Base-by-base conservation (phyloP, 1,140 invertebrate genomes). In the Samia ricini region DNA sequence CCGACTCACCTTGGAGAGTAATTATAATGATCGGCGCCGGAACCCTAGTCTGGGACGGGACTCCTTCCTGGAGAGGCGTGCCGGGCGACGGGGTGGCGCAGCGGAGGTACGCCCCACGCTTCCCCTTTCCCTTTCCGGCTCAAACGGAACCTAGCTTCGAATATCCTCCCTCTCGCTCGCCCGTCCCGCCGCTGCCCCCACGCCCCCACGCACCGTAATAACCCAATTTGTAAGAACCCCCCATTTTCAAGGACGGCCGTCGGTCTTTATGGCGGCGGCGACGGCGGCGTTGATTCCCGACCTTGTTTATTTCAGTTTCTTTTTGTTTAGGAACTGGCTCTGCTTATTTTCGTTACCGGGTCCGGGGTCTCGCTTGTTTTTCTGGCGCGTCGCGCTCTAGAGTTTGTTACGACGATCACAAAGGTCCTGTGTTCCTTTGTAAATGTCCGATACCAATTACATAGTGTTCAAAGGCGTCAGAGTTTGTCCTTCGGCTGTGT, bases 21-120 rank as follows among this genome's bases (percentile, higher is more conserved):
- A 89, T 89, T 89, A 89, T 89, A 89, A 89, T 89, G 87, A 88
- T 89, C 87, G 87, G 87, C 87, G 85, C 87, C 87, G 85, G 83
- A 89, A 83, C 83, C 85, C 83, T 75, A 85, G 83, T 79, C 85
- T 85, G 84, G 85, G 76, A 74, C 78, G 82, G 82, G 80, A 81
- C 72, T 84, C 73, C 79, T 88, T 89, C 85, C 85, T 86, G 83
- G 79, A 88, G 82, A 86, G 87, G 87, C 85, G 87, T 86, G 81
- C 83, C 85, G 67, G 71, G 72, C 69, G 66, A 56, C 52, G 61
- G 85, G 81, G 83, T 84, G 83, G 81, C 83, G 79, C 79, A 85
- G 72, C 76, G 76, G 76, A 76, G 74, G 83, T 85, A 87, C 86
- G 86, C 86, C 86, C 71, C 33, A 89, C 82, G 81, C 79, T 48